Base-by-base conservation (phyloP, 2,797 vertebrate genomes). In the Esox lucius region DNA sequence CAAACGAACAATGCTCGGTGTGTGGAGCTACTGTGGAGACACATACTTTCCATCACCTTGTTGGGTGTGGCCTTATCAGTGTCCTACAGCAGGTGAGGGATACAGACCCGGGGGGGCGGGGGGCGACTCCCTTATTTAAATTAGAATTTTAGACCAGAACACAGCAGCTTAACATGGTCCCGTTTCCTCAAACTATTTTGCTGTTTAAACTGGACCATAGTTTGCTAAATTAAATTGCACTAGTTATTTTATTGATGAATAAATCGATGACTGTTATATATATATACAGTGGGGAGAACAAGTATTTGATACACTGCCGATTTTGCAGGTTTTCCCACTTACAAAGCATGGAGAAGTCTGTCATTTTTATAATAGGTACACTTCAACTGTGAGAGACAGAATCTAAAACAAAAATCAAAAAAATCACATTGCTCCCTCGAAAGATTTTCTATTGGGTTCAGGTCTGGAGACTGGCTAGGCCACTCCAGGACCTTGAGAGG, bases 1-100 rank as follows among this genome's bases (percentile, higher is more conserved):
- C 98, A 99, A 90, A 99, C 98, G 75, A 99, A 98, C 95, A 98
- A 99, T 42, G 98, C 98, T 73, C 96, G 97, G 81, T 99, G 97
- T 92, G 94, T 98, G 92, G 97, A 99, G 89, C 88, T 99, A 89
- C 94, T 99, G 71, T 99, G 98, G 98, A 95, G 98, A 93, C 98
- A 99, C 8, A 84, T 99, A 85, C 93, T 99, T 81, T 98, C 97
- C 81, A 88, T 97, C 83, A 90, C 95, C 85, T 94, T 99, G 81
- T 90, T 99, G 90, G 94, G 94, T 53, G 86, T 92, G 73, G 97
- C 98, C 86, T 94, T 96, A 83, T 94, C 94, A 17, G 97, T 99
- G 85, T 98, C 97, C 70, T 99, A 98, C 90, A 99, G 97, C 95
- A 97, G 98, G 98, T 99, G 93, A 70, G 78, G 15, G n/a, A n/a